Evolutionary conservation across 2,888 invertebrate genomes (phyloP), one percentile per base, ranked within the genome.

Genomic region (Rhingia rostrata): DNA sequence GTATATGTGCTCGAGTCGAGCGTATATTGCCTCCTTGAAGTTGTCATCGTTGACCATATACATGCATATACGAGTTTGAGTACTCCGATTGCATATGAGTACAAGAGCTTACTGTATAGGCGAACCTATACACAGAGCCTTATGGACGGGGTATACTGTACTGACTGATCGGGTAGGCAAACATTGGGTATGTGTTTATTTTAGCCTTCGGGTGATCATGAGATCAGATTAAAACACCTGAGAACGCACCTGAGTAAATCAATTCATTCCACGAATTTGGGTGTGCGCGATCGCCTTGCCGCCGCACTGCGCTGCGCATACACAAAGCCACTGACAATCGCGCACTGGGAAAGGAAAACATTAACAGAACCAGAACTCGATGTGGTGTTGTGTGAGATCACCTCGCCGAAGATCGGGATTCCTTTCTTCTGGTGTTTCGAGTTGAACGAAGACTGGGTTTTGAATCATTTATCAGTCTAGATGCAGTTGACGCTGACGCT

Each of bases 221-320:
- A 84, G 84, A 84, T 84, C 84, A 84, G 84, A 84, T 84, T 84
- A 84, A 84, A 84, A 84, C 84, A 84, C 84, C 80, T 84, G 84
- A 84, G 88, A 88, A 88, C 89, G 89, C 91, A 91, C 90, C 91
- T 91, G 91, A 91, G 91, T 90, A 91, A 91, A 91, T 91, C 91
- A 91, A 91, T 90, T 91, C 90, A 89, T 91, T 91, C 91, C 89
- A 89, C 88, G 91, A 91, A 91, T 90, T 90, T 86, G 85, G 86
- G 88, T 84, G 84, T 84, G 84, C 80, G 69, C 84, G 84, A 37
- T 49, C 7, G 49, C 22, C 22, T 22, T 22, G 22, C 22, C 22
- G 22, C 22, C 22, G 22, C 22, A 2, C 22, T 22, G 22, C 22
- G 22, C 22, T 22, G 22, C 79, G 79, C 69, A 54, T 56, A 69